A percentile compares a stretch with the other conserved stretches of the same genome.
Conservation (phyloP, 2,888 invertebrate genomes). For the Silvanus unidentatus region DNA sequence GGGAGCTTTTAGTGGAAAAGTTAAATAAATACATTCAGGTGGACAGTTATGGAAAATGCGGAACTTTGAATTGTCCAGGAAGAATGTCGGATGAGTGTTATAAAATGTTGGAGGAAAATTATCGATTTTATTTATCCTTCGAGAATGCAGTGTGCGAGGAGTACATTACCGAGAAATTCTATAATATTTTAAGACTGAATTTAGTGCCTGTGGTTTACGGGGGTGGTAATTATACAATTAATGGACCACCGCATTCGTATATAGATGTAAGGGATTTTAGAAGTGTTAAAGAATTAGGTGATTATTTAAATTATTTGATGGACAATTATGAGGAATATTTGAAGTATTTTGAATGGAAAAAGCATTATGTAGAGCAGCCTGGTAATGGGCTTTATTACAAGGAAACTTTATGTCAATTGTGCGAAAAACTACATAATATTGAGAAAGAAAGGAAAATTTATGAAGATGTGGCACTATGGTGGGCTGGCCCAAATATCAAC, state of each 20-base stretch:
- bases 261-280: slow-evolving; percentile 54
- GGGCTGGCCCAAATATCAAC: too few species aligned
- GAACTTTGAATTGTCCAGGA: slow-evolving; percentile 27
- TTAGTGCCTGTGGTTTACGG: slow-evolving; percentile 62
- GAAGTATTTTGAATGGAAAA: slow-evolving; percentile 52
- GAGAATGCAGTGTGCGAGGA: slow-evolving; percentile 66
- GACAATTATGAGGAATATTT: slow-evolving; percentile 46
- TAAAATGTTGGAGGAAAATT: slow-evolving; percentile 48
- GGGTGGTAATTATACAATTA: slow-evolving; percentile 53
- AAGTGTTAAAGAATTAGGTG: slow-evolving; percentile 47
- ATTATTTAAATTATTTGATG: slow-evolving; percentile 48
- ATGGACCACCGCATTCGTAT: slow-evolving; percentile 48
- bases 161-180: slow-evolving; percentile 59
- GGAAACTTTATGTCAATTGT: not conserved
- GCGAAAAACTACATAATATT: not conserved
- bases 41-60: slow-evolving; percentile 58
- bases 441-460: not conserved
- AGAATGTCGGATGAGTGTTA: slow-evolving; percentile 38
- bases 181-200: slow-evolving; percentile 51
- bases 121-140: slow-evolving; percentile 65
- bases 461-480: not conserved
- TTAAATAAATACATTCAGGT: slow-evolving; percentile 53
- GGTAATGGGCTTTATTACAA: not conserved
- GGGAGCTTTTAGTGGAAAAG: slow-evolving; percentile 44
- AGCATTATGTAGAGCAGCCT: not conserved